Percentiles rank a stretch among this genome's conserved stretches.
These are phyloP conservation scores for Protonemura montana DNA, from an alignment of 2,888 invertebrate species.

Conservation along the genomic window DNA sequence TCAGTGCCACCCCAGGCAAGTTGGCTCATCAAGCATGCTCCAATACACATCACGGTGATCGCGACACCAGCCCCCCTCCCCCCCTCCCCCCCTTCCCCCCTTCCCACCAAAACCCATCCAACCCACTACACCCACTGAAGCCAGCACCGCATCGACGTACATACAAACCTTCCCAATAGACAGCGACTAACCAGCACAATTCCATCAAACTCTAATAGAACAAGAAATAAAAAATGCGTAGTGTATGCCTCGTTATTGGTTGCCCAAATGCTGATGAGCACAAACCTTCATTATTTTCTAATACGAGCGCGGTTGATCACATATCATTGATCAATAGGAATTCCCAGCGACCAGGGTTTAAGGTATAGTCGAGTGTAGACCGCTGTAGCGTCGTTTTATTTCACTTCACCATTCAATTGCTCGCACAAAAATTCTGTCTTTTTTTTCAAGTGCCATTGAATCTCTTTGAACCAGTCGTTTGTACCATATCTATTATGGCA, in stretches of 20 bases:
- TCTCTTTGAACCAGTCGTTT: not conserved
- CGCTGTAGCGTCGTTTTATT: not conserved
- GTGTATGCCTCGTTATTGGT: not conserved
- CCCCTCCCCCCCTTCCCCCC: not conserved
- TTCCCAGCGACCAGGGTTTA: not conserved
- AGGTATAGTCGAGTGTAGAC: not conserved
- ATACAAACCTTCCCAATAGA: not conserved
- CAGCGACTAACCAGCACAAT: not conserved
- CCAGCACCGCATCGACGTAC: not conserved
- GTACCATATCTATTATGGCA: not conserved
- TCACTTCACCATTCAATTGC: not conserved
- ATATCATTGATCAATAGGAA: conserved; percentile 7
- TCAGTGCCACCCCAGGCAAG: not conserved
- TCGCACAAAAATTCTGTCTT: not conserved
- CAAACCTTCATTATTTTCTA: not conserved
- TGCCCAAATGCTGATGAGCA: not conserved
- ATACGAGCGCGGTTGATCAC: not conserved
- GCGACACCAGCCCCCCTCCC: not conserved
- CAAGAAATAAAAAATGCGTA: not conserved
- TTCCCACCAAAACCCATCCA: not conserved
- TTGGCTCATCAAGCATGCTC: conserved; percentile 27
- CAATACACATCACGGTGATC: conserved; percentile 15
- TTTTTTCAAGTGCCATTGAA: not conserved
- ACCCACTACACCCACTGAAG: not conserved
- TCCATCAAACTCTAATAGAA: not conserved